Evolutionary conservation across 2,113 vertebrate genomes (phyloP).

Genomic region (Dicaeum eximium): DNA sequence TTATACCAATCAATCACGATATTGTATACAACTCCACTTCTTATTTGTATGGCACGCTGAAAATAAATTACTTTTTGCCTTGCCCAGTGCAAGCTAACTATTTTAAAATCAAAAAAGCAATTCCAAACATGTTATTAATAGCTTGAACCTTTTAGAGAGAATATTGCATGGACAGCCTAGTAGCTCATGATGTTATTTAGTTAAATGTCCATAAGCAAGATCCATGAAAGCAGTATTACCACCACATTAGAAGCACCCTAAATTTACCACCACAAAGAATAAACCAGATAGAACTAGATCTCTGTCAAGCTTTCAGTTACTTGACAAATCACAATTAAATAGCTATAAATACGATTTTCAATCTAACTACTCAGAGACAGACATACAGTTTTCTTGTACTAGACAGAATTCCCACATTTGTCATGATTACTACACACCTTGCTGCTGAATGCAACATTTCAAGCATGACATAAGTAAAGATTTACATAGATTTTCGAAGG

Average conservation of each 20-base stretch:
- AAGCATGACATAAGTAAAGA: background rate
- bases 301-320: background rate
- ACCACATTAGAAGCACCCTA: background rate
- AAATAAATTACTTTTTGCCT: background rate
- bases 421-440: background rate
- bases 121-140: background rate
- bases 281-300: background rate
- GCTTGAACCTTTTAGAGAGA: conserved; percentile 29
- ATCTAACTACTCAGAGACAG: background rate
- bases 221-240: background rate
- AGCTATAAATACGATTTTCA: background rate
- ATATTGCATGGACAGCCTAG: background rate
- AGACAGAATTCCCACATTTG: background rate
- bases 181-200: background rate
- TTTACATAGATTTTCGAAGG: background rate
- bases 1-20: background rate
- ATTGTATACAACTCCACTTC: background rate
- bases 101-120: background rate
- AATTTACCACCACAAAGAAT: background rate
- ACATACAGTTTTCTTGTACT: background rate
- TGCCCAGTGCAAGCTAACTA: background rate
- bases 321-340: background rate
- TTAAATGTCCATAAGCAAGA: conserved; percentile 10
- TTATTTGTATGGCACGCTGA: background rate
- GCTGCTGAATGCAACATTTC: background rate